These are phyloP conservation scores for Oenanthe oenanthe DNA, from an alignment of 2,113 vertebrate species.

Conservation along the genomic window DNA sequence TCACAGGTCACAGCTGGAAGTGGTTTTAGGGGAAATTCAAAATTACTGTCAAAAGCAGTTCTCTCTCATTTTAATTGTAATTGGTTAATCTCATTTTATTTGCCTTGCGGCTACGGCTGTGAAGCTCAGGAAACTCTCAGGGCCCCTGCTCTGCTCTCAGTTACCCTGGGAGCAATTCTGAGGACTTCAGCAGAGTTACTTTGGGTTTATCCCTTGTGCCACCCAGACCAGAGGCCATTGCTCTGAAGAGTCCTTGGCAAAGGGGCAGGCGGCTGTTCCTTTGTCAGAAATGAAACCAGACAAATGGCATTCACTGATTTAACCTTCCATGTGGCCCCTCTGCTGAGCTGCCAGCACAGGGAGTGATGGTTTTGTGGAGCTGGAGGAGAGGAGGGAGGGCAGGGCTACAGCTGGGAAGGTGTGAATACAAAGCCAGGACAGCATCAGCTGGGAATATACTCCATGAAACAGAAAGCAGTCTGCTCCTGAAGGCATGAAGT, in stretches of 20 bases:
- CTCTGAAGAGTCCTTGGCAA: constrained; percentile 4
- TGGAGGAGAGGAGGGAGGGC: not conserved
- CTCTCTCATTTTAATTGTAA: constrained; percentile 59
- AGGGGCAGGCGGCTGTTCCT: not conserved
- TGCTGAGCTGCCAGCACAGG: not conserved
- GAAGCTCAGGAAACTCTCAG: constrained; percentile 34
- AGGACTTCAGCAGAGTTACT: constrained; percentile 31
- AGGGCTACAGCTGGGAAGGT: not conserved
- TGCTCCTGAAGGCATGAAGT: not conserved
- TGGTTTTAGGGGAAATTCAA: constrained; percentile 65
- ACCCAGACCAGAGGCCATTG: not conserved
- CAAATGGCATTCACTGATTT: not conserved
- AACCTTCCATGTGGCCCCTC: not conserved
- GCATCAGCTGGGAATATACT: not conserved
- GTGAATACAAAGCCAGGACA: not conserved
- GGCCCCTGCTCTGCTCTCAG: constrained; percentile 25
- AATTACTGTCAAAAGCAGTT: constrained; percentile 71
- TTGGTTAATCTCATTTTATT: constrained; percentile 73
- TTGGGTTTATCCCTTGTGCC: constrained; percentile 39
- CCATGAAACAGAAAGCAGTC: not conserved
- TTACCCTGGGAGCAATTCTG: constrained; percentile 52
- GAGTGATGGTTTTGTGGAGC: not conserved
- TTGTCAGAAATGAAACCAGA: constrained; percentile 2
- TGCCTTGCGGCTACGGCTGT: constrained; percentile 48
- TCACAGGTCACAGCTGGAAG: constrained; percentile 74